A percentile compares a stretch with the other conserved stretches of the same genome.
These are phyloP conservation scores for Betta splendens DNA, from an alignment of 2,797 vertebrate species.

Conservation along the genomic window DNA sequence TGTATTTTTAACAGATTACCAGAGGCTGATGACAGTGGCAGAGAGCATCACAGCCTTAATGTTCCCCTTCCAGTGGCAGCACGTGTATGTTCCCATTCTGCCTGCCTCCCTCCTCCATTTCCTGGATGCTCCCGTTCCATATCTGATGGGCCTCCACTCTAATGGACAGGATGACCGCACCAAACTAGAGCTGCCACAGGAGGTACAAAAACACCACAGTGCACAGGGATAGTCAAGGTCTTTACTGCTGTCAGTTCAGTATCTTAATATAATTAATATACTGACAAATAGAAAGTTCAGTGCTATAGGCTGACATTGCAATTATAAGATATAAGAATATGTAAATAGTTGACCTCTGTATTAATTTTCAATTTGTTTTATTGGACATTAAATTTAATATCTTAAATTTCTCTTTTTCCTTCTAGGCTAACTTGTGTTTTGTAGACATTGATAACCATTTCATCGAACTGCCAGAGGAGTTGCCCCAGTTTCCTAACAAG, in stretches of 20 bases:
- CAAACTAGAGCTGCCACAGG: conserved; percentile 96
- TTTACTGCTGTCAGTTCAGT: neutral
- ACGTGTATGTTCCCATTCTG: conserved; percentile 98
- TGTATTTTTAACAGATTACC: conserved; percentile 91
- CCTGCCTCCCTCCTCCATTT: conserved; percentile 98
- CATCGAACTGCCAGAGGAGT: conserved; percentile 95
- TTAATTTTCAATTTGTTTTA: no score
- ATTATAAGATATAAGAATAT: neutral
- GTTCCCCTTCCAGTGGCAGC: conserved; percentile 99
- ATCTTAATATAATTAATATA: no score
- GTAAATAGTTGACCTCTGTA: neutral
- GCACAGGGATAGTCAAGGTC: conserved; percentile 4
- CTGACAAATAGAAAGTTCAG: neutral
- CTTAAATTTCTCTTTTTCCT: conserved; percentile 17
- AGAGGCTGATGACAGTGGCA: conserved; percentile 98
- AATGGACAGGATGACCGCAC: conserved; percentile 96
- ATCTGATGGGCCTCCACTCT: conserved; percentile 98
- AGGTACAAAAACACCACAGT: conserved; percentile 78
- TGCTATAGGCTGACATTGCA: neutral
- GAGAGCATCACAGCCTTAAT: conserved; percentile 98
- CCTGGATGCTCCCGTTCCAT: conserved; percentile 97
- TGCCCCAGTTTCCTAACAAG: conserved; percentile 99
- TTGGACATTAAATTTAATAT: neutral
- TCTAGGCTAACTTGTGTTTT: conserved; percentile 96
- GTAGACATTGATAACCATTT: conserved; percentile 99